phyloP scores from a whole-genome alignment of 2,888 invertebrate species.

The Stictocephala bisonia region DNA sequence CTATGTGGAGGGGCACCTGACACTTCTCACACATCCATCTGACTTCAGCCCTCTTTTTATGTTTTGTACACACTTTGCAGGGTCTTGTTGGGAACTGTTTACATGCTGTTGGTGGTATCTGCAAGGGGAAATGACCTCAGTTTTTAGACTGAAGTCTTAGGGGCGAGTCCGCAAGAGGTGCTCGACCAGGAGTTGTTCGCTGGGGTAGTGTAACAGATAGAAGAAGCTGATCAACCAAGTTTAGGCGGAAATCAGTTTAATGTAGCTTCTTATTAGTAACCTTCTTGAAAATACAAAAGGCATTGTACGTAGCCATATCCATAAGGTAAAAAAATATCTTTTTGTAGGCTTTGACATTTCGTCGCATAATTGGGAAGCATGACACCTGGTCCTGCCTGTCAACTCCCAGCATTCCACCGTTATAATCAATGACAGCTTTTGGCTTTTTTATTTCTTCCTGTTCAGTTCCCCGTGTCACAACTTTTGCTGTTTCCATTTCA shows the following conservation, averaged over 20 bases:
- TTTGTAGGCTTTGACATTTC: slow-evolving; percentile 17
- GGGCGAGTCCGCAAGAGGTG: slow-evolving; percentile 23
- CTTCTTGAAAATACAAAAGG: slow-evolving; percentile 24
- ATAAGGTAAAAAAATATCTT: slow-evolving; percentile 19
- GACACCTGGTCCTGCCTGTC: slow-evolving; percentile 27
- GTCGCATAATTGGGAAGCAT: slow-evolving; percentile 30
- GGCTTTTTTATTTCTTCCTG: slow-evolving; percentile 17
- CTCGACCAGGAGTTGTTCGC: slow-evolving; percentile 14
- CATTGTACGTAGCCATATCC: slow-evolving; percentile 11
- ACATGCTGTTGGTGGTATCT: slow-evolving; percentile 20
- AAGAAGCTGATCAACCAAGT: slow-evolving; percentile 24
- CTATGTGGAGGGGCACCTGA: background rate
- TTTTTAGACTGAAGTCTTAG: slow-evolving; percentile 27
- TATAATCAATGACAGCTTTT: slow-evolving; percentile 30
- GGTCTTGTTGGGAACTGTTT: slow-evolving; percentile 28
- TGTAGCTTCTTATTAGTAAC: slow-evolving; percentile 1
- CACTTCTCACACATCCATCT: slow-evolving; percentile 31
- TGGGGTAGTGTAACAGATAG: background rate
- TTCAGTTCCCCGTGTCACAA: slow-evolving; percentile 1
- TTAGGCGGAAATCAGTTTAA: slow-evolving; percentile 7
- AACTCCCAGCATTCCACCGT: slow-evolving; percentile 31
- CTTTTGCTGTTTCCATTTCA: slow-evolving; percentile 26
- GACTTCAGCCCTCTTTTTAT: slow-evolving; percentile 24
- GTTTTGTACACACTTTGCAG: slow-evolving; percentile 27
- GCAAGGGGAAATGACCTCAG: slow-evolving; percentile 28